These are phyloP conservation scores for Hermodice carunculata DNA, from an alignment of 2,888 invertebrate genomes.

Conservation along the genomic window DNA sequence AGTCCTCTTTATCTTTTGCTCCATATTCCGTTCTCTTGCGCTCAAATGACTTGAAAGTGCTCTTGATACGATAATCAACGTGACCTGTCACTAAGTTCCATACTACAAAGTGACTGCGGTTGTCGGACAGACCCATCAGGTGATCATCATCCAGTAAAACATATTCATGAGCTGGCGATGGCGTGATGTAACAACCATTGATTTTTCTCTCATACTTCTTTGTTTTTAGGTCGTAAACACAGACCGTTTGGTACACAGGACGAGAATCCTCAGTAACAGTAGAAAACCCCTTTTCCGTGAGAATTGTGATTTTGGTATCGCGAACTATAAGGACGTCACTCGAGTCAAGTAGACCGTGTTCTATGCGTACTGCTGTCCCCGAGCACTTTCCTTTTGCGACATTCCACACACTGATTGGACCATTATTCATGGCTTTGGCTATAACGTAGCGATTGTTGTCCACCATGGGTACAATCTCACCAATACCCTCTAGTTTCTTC, in stretches of 20 bases:
- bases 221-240: constrained; percentile 58
- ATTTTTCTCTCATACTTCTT: constrained; percentile 58
- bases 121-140: constrained; percentile 63
- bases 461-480: constrained; percentile 54
- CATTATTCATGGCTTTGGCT: constrained; percentile 59
- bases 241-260: constrained; percentile 60
- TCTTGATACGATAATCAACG: constrained; percentile 55
- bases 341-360: constrained; percentile 57
- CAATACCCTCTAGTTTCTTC: constrained; percentile 55
- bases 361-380: constrained; percentile 55
- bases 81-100: constrained; percentile 63
- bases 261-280: constrained; percentile 49
- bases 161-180: constrained; percentile 63
- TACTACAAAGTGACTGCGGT: constrained; percentile 61
- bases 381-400: constrained; percentile 56
- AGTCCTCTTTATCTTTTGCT: constrained; percentile 9
- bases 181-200: constrained; percentile 59
- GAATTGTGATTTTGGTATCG: constrained; percentile 58
- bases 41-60: constrained; percentile 48
- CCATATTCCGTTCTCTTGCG: constrained; percentile 8
- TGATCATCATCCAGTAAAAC: constrained; percentile 57
- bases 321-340: constrained; percentile 60
- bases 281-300: constrained; percentile 60
- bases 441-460: constrained; percentile 61
- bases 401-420: constrained; percentile 65